phyloP scores from a whole-genome alignment of 2,113 vertebrate species.

The Oryzias melastigma region DNA sequence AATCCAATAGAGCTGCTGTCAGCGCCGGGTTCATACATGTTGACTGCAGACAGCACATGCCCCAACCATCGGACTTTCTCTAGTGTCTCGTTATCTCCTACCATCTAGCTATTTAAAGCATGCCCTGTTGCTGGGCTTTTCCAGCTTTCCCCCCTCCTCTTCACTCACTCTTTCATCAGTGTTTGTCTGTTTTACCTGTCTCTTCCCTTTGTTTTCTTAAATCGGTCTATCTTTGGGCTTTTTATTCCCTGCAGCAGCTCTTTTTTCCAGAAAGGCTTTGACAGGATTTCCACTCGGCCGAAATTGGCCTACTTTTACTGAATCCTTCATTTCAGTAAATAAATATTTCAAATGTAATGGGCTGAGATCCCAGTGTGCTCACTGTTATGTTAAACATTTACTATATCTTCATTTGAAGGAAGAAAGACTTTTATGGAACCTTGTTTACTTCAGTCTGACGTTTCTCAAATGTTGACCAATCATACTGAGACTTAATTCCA shows the following conservation, averaged over 20 bases:
- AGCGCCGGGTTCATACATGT: slow-evolving; percentile 31
- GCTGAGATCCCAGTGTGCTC: slow-evolving; percentile 13
- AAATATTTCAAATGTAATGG: slow-evolving; percentile 20
- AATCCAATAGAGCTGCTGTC: slow-evolving; percentile 35
- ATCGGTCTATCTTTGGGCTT: slow-evolving; percentile 5
- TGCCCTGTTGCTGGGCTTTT: slow-evolving; percentile 70
- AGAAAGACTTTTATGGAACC: too few relatives aligned
- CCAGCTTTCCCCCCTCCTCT: slow-evolving; percentile 16
- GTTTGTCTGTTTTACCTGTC: slow-evolving; percentile 15
- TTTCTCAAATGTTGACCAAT: too few relatives aligned
- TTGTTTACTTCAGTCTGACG: too few relatives aligned
- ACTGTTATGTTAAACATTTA: not conserved
- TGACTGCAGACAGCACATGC: slow-evolving; percentile 46
- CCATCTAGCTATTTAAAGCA: slow-evolving; percentile 68
- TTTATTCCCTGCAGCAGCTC: slow-evolving; percentile 11
- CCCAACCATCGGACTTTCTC: slow-evolving; percentile 50
- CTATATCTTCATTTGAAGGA: too few relatives aligned
- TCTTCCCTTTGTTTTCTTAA: slow-evolving; percentile 22
- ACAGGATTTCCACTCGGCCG: not conserved
- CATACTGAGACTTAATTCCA: too few relatives aligned
- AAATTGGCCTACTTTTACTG: slow-evolving; percentile 10
- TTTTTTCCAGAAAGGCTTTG: slow-evolving; percentile 14
- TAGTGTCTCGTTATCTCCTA: slow-evolving; percentile 48
- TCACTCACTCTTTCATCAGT: not conserved
- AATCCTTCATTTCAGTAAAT: not conserved